These are phyloP conservation scores for Camponotus vicinus DNA, from an alignment of 1,140 invertebrate genomes.

Conservation along the genomic window DNA sequence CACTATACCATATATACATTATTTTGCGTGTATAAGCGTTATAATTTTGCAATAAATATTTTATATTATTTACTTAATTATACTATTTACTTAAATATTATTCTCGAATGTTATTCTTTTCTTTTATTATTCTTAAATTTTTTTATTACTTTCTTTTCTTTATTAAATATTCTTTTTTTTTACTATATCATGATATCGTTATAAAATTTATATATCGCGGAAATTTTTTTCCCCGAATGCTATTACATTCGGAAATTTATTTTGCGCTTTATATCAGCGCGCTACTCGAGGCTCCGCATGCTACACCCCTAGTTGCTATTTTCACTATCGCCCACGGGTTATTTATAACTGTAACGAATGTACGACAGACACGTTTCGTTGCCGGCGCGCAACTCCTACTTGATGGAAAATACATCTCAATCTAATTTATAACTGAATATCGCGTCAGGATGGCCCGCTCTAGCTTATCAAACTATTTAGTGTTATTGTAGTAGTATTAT, in stretches of 20 bases:
- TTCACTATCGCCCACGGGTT: constrained; percentile 79
- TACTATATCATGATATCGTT: not conserved
- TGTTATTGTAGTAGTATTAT: not conserved
- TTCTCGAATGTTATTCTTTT: too few relatives aligned
- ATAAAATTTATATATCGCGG: not conserved
- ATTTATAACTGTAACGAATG: constrained; percentile 80
- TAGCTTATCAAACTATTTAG: constrained; percentile 50
- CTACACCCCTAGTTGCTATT: constrained; percentile 83
- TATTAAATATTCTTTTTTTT: not conserved
- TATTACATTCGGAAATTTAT: constrained; percentile 6
- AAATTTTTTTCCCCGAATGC: not conserved
- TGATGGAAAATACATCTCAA: constrained; percentile 63
- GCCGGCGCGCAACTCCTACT: constrained; percentile 62
- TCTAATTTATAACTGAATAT: constrained; percentile 45
- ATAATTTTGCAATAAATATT: not conserved
- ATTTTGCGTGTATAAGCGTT: not conserved
- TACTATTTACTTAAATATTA: not conserved
- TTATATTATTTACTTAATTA: too few relatives aligned
- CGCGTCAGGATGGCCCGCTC: not conserved
- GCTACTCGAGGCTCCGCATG: constrained; percentile 30
- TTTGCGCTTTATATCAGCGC: not conserved
- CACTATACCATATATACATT: not conserved
- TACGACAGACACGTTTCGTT: constrained; percentile 79
- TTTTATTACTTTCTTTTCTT: too few relatives aligned
- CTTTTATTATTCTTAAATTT: too few relatives aligned